These are phyloP conservation scores for Coecobrya sp. DNA, from an alignment of 2,888 invertebrate species.

Conservation along the genomic window DNA sequence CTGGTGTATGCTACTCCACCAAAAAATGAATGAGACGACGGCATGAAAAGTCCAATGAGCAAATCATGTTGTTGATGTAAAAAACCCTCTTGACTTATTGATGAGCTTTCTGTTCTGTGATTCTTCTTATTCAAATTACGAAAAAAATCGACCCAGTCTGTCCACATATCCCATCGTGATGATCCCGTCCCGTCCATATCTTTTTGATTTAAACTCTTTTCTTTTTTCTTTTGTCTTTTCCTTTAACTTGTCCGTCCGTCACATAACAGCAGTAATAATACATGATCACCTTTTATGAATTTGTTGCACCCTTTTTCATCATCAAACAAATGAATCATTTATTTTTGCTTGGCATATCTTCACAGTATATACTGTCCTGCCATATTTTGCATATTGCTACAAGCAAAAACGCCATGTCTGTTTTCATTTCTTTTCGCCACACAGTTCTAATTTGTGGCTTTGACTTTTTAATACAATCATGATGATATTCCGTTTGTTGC, in stretches of 20 bases:
- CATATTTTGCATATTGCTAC: conserved; percentile 66
- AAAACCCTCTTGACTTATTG: conserved; percentile 47
- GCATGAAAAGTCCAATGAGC: conserved; percentile 29
- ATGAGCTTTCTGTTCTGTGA: conserved; percentile 49
- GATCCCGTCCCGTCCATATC: conserved; percentile 44
- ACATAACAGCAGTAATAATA: conserved; percentile 8
- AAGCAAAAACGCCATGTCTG: conserved; percentile 34
- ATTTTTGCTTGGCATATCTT: conserved; percentile 3
- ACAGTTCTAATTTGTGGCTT: conserved; percentile 73
- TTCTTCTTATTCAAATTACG: conserved; percentile 19
- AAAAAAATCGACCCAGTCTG: conserved; percentile 20
- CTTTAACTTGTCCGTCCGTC: conserved; percentile 34
- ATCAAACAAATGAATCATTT: conserved; percentile 74
- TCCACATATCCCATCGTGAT: conserved; percentile 54
- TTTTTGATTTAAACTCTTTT: conserved; percentile 60
- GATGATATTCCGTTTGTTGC: conserved; percentile 4
- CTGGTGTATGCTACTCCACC: background rate
- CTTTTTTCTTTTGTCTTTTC: conserved; percentile 59
- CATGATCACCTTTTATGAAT: conserved; percentile 74
- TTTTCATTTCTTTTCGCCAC: background rate
- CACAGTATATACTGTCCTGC: background rate
- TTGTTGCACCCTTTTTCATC: conserved; percentile 76
- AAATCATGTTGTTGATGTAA: conserved; percentile 25
- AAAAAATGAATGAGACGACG: conserved; percentile 15
- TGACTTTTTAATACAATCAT: conserved; percentile 42